Evolutionary conservation across 2,113 vertebrate species (phyloP).

Genomic region (Pleuronectes platessa): DNA sequence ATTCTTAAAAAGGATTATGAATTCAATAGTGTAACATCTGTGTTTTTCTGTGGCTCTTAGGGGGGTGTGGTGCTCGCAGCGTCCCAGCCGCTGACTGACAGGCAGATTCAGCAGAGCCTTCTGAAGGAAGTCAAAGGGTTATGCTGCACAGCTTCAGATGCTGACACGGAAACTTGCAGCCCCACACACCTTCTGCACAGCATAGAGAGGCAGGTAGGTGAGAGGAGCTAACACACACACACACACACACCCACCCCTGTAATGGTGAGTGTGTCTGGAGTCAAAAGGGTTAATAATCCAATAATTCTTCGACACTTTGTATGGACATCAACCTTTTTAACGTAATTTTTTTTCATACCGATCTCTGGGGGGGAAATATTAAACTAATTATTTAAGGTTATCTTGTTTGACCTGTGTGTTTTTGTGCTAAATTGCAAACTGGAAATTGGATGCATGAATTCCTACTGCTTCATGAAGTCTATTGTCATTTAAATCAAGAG

Average conservation of each 20-base stretch:
- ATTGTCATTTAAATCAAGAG: too few relatives aligned
- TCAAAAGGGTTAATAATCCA: too few relatives aligned
- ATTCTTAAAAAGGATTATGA: too few relatives aligned
- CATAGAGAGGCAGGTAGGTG: constrained; percentile 94
- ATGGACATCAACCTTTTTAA: too few relatives aligned
- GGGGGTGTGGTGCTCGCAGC: constrained; percentile 88
- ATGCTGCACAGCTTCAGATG: constrained; percentile 82
- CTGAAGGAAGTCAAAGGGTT: constrained; percentile 84
- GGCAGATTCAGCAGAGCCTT: constrained; percentile 85
- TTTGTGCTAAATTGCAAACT: neutral
- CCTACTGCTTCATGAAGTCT: too few relatives aligned
- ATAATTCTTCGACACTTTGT: too few relatives aligned
- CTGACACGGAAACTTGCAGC: constrained; percentile 91
- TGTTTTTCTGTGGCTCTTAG: constrained; percentile 79
- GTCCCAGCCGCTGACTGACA: constrained; percentile 85
- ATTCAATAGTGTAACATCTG: neutral
- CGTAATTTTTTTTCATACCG: neutral
- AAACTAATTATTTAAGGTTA: neutral
- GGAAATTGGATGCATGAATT: neutral
- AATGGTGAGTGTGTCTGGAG: too few relatives aligned
- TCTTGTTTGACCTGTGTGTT: too few relatives aligned
- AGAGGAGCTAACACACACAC: neutral
- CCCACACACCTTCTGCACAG: constrained; percentile 91
- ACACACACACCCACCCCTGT: too few relatives aligned
- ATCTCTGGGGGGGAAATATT: neutral